Evolutionary conservation across 2,888 invertebrate genomes (phyloP), one percentile per base, ranked within the genome.

Genomic region (Dryobota labecula): DNA sequence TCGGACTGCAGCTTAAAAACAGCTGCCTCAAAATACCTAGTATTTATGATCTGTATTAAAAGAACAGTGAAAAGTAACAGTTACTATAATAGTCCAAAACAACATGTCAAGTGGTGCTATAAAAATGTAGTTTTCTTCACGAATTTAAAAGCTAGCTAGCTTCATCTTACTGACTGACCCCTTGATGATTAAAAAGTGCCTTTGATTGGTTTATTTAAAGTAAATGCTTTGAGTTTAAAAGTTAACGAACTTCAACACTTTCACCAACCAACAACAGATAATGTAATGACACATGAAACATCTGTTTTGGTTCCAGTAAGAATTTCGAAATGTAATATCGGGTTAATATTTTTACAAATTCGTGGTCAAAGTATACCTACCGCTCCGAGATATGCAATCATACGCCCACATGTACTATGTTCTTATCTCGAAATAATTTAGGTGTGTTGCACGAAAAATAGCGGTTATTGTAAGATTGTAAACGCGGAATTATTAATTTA

Each of bases 401-500:
- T 64, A 84, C 89, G 86, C 88, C 87, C 85, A 89, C 87, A 81
- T 69, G 60, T 60, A 20, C 36, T 13, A 73, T 72, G 78, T 87
- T 87, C 87, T 89, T 89, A 88, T 91, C 87, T 88, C 71, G 70
- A 76, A 87, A 88, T 82, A 79, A 85, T 79, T 82, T 80, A 64
- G 81, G 80, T 83, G 81, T 83, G 85, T 76, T 76, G 77, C 75
- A 86, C 86, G 88, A 89, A 87, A 88, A 89, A 88, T 85, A 84
- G 76, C 85, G 73, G 84, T 83, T 80, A 88, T 89, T 89, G 87
- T 80, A 88, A 87, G 85, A 84, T 83, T 88, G 84, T 88, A 86
- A 88, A 87, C 80, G 86, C 78, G 78, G 84, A 87, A 89, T 90
- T 91, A 90, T 89, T 90, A 91, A 90, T 91, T 90, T 87, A 83